These are phyloP conservation scores for Todiramphus saurophagus DNA, from an alignment of 2,113 vertebrate genomes.

Conservation along the genomic window DNA sequence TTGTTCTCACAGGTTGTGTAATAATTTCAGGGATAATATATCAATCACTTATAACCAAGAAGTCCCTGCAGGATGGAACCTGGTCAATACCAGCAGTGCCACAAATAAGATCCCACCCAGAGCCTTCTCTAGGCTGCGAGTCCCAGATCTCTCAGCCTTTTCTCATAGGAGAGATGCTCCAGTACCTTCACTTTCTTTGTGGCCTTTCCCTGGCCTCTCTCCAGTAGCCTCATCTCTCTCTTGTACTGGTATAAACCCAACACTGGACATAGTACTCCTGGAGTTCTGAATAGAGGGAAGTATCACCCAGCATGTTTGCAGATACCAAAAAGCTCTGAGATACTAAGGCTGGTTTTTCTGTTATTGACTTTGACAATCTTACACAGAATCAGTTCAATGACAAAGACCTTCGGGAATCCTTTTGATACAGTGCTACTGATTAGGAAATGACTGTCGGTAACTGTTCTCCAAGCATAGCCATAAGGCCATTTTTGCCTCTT, in stretches of 20 bases:
- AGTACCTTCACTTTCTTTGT: not conserved
- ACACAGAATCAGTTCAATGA: not conserved
- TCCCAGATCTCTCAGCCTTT: not conserved
- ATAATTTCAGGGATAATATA: not conserved
- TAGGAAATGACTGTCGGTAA: not conserved
- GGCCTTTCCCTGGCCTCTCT: not conserved
- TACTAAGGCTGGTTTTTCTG: not conserved
- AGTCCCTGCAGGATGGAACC: not conserved
- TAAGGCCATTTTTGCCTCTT: not conserved
- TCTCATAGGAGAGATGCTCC: not conserved
- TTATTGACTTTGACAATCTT: not conserved
- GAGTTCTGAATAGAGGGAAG: too few species aligned
- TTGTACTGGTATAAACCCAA: rapidly evolving
- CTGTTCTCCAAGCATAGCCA: not conserved
- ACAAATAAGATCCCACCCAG: not conserved
- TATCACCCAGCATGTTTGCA: not conserved
- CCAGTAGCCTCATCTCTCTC: not conserved
- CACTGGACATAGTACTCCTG: not conserved
- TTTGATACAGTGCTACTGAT: not conserved
- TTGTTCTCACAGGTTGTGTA: not conserved
- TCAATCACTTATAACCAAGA: not conserved
- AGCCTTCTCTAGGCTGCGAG: not conserved
- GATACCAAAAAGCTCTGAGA: not conserved
- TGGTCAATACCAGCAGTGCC: not conserved
- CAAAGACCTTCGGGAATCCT: not conserved